Base-by-base conservation (phyloP, 2,888 invertebrate species). In the Psococerastis gibbosa region DNA sequence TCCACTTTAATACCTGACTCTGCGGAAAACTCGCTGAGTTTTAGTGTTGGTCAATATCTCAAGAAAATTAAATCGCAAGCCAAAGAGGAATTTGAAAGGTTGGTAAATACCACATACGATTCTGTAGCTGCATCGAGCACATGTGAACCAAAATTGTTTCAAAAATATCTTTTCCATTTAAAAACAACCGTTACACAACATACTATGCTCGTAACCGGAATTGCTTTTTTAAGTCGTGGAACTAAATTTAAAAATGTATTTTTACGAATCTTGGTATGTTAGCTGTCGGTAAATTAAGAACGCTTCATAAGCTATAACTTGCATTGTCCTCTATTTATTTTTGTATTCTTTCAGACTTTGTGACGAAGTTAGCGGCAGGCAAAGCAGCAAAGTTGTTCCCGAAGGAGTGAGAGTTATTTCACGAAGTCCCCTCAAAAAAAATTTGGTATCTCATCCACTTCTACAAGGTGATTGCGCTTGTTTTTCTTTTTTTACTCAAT, bases 11-110 rank as follows among this genome's bases (percentile, higher is more conserved):
- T 95, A 46, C 89, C 94, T 0, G 97, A 98, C 57, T 82, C 77
- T 51, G 75, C 85, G 57, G 94, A 97, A 59, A 92, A 84, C 60
- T 84, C 84, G 49, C 70, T 95, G 47, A 91, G 88, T 56, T 92
- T 85, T 60, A 83, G 84, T 47, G 89, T 97, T 35, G 73, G 89
- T 48, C 91, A 89, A 62, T 92, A 95, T 62, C 67, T 98, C 57
- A 95, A 94, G 64, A 78, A 91, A 60, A 69, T 95, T 53, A 97
- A 97, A 66, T 91, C 88, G 61, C 83, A 87, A 60, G 92, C 89
- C 16, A 87, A 88, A 63, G 71, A 78, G 43, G 89, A 89, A 60
- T 88, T 85, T 56, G 89, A 89, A 59, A 78, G 52, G 54, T 54
- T 49, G 48, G 45, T 45, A 18, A 9, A 9, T 45, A 18, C 15